Percentiles rank a stretch among this genome's conserved stretches.
Conservation (phyloP, 2,888 invertebrate species). For the Lydus trimaculatus region DNA sequence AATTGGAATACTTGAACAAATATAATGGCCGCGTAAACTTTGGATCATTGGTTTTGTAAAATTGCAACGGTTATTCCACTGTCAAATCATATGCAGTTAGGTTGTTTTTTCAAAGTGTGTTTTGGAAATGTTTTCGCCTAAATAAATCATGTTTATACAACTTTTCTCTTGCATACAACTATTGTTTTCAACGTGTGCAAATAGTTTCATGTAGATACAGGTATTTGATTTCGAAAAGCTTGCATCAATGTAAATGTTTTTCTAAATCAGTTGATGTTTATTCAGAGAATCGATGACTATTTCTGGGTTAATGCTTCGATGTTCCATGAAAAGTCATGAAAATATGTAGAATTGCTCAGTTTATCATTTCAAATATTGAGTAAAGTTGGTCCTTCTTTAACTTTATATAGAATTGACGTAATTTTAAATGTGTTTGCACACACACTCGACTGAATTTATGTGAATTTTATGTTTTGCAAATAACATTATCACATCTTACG, state of each 20-base stretch:
- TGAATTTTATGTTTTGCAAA: constrained; percentile 25
- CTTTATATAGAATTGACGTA: neutral
- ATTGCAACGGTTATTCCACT: neutral
- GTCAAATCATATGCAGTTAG: neutral
- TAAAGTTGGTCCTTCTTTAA: neutral
- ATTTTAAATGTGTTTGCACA: constrained; percentile 5
- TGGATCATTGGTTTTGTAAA: neutral
- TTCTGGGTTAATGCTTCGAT: too few species aligned
- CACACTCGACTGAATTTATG: constrained; percentile 13
- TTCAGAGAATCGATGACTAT: too few species aligned
- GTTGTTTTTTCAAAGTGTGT: too few species aligned
- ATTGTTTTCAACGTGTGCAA: too few species aligned
- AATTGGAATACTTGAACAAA: neutral
- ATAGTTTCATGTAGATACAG: too few species aligned
- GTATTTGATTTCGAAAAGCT: too few species aligned
- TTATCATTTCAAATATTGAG: neutral
- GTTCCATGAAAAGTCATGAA: too few species aligned
- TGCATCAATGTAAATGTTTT: too few species aligned
- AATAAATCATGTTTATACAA: too few species aligned
- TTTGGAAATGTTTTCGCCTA: too few species aligned
- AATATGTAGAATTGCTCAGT: neutral
- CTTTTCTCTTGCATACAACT: too few species aligned
- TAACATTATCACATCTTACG: constrained; percentile 16
- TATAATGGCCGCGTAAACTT: neutral
- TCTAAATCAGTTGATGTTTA: too few species aligned